phyloP scores from a whole-genome alignment of 2,113 vertebrate species.

The Fregetta grallaria region DNA sequence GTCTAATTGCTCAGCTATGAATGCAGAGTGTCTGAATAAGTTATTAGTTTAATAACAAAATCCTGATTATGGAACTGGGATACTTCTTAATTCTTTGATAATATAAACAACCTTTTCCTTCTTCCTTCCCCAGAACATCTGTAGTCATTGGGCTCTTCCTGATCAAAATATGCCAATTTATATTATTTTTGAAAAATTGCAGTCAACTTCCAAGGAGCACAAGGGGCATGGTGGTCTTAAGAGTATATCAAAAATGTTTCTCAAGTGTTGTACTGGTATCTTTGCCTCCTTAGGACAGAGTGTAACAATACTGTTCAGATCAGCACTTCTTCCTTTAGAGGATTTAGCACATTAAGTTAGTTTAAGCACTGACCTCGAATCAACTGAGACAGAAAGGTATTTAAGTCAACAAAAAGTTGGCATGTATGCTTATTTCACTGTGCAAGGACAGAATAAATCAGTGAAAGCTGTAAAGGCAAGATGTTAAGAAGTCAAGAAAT shows the following conservation, averaged over 20 bases:
- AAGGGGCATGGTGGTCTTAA: not conserved
- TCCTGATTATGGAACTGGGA: not conserved
- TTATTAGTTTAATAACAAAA: not conserved
- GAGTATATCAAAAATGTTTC: not conserved
- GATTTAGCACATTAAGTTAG: not conserved
- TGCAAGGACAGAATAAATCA: not conserved
- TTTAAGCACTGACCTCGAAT: not conserved
- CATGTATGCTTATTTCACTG: not conserved
- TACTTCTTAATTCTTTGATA: not conserved
- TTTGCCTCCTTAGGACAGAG: not conserved
- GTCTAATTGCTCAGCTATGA: not conserved
- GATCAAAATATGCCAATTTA: not conserved
- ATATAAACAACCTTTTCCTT: not conserved
- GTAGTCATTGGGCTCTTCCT: not conserved
- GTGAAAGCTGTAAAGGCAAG: not conserved
- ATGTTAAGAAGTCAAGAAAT: not conserved
- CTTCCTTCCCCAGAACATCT: not conserved
- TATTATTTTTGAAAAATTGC: not conserved
- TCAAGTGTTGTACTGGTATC: not conserved
- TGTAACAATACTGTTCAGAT: not conserved
- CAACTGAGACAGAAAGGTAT: not conserved
- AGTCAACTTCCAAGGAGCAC: not conserved
- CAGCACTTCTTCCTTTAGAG: not conserved
- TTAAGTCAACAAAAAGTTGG: not conserved
- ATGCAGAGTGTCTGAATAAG: not conserved